Evolutionary conservation across 2,797 vertebrate species (phyloP), one percentile per base, ranked within the genome.

Genomic region (Denticeps clupeoides): DNA sequence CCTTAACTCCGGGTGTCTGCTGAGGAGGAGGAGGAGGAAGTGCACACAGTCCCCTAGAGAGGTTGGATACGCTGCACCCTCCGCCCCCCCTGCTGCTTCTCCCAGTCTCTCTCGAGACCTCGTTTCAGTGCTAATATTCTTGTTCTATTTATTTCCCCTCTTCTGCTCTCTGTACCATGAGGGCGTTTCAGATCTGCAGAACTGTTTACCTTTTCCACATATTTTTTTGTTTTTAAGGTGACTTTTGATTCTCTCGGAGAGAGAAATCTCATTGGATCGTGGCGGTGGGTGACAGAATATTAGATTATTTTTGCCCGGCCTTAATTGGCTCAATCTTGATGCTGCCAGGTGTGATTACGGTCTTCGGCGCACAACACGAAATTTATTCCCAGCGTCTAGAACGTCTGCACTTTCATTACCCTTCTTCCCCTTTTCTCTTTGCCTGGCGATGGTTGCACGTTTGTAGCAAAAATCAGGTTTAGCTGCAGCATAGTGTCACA

Each of bases 251-350:
- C 62, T 42, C 58, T 46, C 33, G 69, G 72, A 67, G 69, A 62
- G 52, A 65, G 62, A 71, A 65, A 64, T 74, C 61, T 66, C 74
- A 59, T 65, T 63, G 61, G 69, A 67, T 75, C 70, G 71, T 59
- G 78, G 69, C 65, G 59, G 71, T 72, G 70, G 73, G 62, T 75
- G 76, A 81, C 65, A 64, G 71, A 75, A 74, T 77, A 79, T 82
- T 69, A 74, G 60, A 70, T 79, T 73, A 10, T 68, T 79, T 78
- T 75, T 68, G 66, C 72, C 51, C 62, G 55, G 62, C 60, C 71
- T 66, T 81, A 83, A 85, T 82, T 81, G 76, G 69, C 71, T 80
- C 73, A 79, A 78, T 82, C 77, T 83, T 81, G 69, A 69, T 68
- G 62, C 75, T 77, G 81, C 78, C 83, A 72, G 64, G 71, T 67